phyloP scores from a whole-genome alignment of 1,140 invertebrate genomes.

The Zaprionus inermis region DNA sequence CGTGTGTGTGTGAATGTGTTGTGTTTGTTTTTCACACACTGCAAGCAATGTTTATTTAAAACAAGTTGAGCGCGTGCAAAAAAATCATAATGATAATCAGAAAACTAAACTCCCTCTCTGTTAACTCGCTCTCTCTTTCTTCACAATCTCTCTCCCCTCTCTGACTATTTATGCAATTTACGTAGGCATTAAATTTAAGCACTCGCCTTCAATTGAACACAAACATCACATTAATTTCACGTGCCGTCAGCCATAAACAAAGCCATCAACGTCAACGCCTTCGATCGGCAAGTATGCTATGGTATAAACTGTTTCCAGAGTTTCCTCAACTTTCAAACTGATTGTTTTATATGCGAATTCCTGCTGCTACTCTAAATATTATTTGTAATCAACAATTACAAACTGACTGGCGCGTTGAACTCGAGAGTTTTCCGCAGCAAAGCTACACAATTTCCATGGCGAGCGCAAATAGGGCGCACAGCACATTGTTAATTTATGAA shows the following conservation, averaged over 20 bases:
- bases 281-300: constrained; percentile 12
- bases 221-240: constrained; percentile 78
- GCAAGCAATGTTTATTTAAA: constrained; percentile 74
- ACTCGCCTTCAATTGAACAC: constrained; percentile 70
- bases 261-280: constrained; percentile 27
- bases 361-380: not conserved
- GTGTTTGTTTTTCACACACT: constrained; percentile 51
- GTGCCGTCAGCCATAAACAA: constrained; percentile 52
- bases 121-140: not conserved
- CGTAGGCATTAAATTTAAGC: constrained; percentile 70
- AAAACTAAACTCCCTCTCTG: constrained; percentile 16
- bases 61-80: constrained; percentile 42
- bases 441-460: constrained; percentile 27
- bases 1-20: constrained; percentile 35
- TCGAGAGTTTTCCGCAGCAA: not conserved
- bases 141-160: constrained; percentile 7
- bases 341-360: constrained; percentile 9
- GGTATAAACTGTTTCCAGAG: constrained; percentile 14
- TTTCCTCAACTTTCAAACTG: not conserved
- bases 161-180: constrained; percentile 64
- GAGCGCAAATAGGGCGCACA: not conserved
- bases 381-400: constrained; percentile 37
- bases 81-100: constrained; percentile 70
- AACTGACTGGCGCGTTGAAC: constrained; percentile 38
- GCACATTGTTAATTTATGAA: constrained; percentile 43